Evolutionary conservation across 2,888 invertebrate species (phyloP), one percentile per base, ranked within the genome.

Genomic region (Drosophila formosana): DNA sequence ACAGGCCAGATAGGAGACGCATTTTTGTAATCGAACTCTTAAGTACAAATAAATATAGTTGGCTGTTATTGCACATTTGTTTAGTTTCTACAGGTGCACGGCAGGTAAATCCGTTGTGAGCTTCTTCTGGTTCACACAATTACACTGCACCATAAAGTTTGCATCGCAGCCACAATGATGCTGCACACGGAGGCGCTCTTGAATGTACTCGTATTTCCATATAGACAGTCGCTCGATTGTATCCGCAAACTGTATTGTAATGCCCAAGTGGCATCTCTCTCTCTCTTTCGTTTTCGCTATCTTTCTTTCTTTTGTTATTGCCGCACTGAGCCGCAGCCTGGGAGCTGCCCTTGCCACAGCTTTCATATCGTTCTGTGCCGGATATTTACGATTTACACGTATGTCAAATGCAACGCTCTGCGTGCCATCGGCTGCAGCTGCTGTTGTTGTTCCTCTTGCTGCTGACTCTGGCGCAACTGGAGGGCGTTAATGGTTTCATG

Each of bases 301-400:
- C 43, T 57, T 30, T 55, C 43, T n/a, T 4, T n/a, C 69, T 53
- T 60, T 68, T 79, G 79, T 75, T 75, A 64, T 47, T 79, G 80
- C 57, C 60, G 70, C 58, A 74, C 28, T 9, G 60, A 45, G 78
- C 23, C 43, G 37, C 55, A 6, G 39, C 28, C 30, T 46, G 23
- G 41, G 62, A 51, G 47, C 41, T 25, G 43, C 34, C 25, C 62
- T 49, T 69, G 60, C 87, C 67, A 72, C 66, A 70, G 70, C 62
- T 67, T 80, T 72, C 47, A 55, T 47, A 47, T 61, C 76, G 76
- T 70, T 85, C 71, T 69, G 66, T 72, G 70, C 72, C 89, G 83
- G 86, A 89, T 88, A 89, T 89, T 83, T 89, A 89, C 83, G 83
- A 83, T 83, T 88, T 89, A 89, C 86, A 88, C 86, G 88, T 88